Evolutionary conservation across 2,888 invertebrate genomes (phyloP), one percentile per base, ranked within the genome.

Genomic region (Harpalus rubripes): DNA sequence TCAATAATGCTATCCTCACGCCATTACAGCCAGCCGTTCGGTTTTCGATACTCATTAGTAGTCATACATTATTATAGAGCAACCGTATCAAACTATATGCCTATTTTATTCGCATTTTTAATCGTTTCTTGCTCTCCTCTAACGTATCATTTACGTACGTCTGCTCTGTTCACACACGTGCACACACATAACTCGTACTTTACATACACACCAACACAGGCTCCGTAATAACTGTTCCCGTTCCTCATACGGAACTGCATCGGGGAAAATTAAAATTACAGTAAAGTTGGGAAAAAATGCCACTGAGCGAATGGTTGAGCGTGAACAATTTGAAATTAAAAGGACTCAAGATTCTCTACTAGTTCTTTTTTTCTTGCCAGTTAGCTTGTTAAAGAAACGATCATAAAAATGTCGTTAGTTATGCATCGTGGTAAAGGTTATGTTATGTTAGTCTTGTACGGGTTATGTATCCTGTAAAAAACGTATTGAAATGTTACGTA

Each of bases 131-230:
- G 18, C 18, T 61, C 44, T 81, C 22, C 41, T 16, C 44, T 26
- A 81, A 81, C 81, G 81, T 68, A 68, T 81, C 56, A 81, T 81
- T 65, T 68, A 52, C 81, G 63, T 81, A 39, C 56, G 68, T 74
- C 72, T 74, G 72, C 44, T 74, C 22, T n/a, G 39, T 78, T 78
- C 78, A 59, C 78, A 78, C 39, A 56, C 59, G 12, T 26, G 12
- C 56, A 78, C 59, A 32, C 44, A 68, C 10, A 7, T 1, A 8
- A 10, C n/a, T 44, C 52, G 26, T n/a, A 56, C 26, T 32, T 56
- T n/a, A 78, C 58, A 22, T 15, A 59, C 22, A 78, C 59, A 32
- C 58, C 18, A 7, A 26, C 58, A 8, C n/a, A 58, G 22, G 7
- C 12, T 7, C 5, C 5, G 18, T 78, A 58, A 78, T 74, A 74